Percentiles rank a stretch among this genome's conserved stretches.
Conservation (phyloP, 2,113 vertebrate genomes). For the Istiophorus platypterus region DNA sequence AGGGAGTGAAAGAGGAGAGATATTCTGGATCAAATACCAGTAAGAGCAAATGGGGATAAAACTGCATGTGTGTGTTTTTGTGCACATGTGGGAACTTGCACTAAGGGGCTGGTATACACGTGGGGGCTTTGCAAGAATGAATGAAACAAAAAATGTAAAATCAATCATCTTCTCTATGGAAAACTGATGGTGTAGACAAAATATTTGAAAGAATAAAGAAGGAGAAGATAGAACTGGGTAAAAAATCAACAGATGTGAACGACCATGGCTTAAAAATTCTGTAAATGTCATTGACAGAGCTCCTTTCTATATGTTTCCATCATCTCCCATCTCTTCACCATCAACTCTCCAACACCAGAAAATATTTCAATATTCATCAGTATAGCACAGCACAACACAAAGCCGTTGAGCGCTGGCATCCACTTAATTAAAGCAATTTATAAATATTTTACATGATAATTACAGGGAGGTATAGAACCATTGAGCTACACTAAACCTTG, state of each 20-base stretch:
- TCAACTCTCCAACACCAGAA: constrained; percentile 17
- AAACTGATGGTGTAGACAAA: too few relatives aligned
- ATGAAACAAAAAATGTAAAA: too few relatives aligned
- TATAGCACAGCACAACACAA: constrained; percentile 25
- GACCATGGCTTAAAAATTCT: constrained; percentile 8
- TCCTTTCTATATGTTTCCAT: constrained; percentile 1
- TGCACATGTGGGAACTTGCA: background rate
- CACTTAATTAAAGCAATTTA: constrained; percentile 58
- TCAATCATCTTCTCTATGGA: too few relatives aligned
- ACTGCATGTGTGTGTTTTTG: background rate
- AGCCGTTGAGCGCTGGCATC: constrained; percentile 1
- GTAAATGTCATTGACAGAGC: background rate
- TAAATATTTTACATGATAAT: constrained; percentile 57
- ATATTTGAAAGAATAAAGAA: background rate
- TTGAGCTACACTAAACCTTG: background rate
- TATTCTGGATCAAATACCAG: background rate
- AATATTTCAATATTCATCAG: constrained; percentile 59
- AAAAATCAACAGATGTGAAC: constrained; percentile 17
- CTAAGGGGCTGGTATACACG: too few relatives aligned
- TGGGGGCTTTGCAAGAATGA: too few relatives aligned
- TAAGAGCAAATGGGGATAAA: background rate
- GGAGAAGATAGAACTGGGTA: background rate
- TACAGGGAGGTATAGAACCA: constrained; percentile 18
- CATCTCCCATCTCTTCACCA: constrained; percentile 21
- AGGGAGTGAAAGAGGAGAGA: background rate